Evolutionary conservation across 2,888 invertebrate species (phyloP), one percentile per base, ranked within the genome.

Genomic region (Agriopis leucophaearia): DNA sequence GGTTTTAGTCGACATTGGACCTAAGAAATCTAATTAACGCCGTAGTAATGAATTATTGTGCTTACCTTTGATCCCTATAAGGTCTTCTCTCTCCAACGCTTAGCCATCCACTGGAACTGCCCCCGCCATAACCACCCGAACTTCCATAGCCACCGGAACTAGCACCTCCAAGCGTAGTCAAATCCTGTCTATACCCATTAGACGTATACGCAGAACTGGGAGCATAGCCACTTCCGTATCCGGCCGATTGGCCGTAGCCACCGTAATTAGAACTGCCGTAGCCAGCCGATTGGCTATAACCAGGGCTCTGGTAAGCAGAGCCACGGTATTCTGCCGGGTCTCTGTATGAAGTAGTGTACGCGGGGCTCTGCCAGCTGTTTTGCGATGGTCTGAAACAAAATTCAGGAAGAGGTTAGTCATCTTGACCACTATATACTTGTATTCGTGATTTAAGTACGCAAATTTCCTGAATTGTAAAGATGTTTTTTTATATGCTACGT

Each of bases 61-160:
- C 55, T 70, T 65, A 91, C 89, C 90, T 94, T 78, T 94, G 90
- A 76, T 94, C 94, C 64, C 94, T 87, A 70, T 93, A 93, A 13
- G 92, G 92, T 64, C 92, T 79, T 48, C 91, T 80, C 56, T 90
- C 91, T 0, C 91, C 90, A 0, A 92, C 91, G 56, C 85, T 91
- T 6, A 87, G 86, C 93, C 93, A 92, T 1, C 92, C 92, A 47
- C 87, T 88, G 3, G 87, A 74, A 64, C 84, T 82, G 0, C 84
- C 85, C 59, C 84, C 84, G 60, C 66, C 60, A 38, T 60, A 60
- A 15, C 69, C 64, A 10, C 67, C 62, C 0, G 72, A 56, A n/a
- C 58, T 63, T 0, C 61, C 61, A 13, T 66, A 66, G n/a, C 60
- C 40, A 1, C 60, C 60, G 12, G 66, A 58, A 18, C 13, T 12